Percentiles rank a stretch among this genome's conserved stretches.
These are phyloP conservation scores for Acanthacorydalis orientalis DNA, from an alignment of 2,888 invertebrate genomes.

Conservation along the genomic window DNA sequence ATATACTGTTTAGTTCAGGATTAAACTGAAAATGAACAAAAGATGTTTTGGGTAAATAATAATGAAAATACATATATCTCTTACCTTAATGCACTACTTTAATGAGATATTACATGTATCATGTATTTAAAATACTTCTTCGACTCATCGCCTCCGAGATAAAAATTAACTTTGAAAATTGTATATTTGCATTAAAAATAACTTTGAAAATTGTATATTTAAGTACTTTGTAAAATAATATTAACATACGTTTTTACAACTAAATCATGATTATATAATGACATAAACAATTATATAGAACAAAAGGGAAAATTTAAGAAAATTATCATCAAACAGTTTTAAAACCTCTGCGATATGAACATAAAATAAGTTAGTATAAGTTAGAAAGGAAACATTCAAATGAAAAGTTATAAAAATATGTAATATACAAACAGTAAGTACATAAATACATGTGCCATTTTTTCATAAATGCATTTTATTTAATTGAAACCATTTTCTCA, in stretches of 20 bases:
- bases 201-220: background rate
- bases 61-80: background rate
- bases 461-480: slow-evolving; percentile 1
- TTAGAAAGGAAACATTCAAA: background rate
- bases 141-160: no score
- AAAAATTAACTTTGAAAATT: background rate
- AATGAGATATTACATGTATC: background rate
- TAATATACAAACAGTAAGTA: slow-evolving; percentile 6
- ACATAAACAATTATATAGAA: background rate
- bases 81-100: background rate
- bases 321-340: background rate
- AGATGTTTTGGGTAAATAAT: no score
- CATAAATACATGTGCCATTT: slow-evolving; percentile 7
- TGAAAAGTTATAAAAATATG: background rate
- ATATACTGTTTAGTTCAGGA: no score
- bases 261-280: background rate
- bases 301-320: background rate
- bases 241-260: background rate
- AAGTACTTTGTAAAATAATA: background rate
- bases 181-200: background rate
- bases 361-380: slow-evolving; percentile 3
- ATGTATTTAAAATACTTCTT: no score
- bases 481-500: background rate
- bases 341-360: slow-evolving; percentile 6
- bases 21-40: no score